Conservation (phyloP, 1,140 invertebrate genomes). For the Hylaeus anthracinus region DNA sequence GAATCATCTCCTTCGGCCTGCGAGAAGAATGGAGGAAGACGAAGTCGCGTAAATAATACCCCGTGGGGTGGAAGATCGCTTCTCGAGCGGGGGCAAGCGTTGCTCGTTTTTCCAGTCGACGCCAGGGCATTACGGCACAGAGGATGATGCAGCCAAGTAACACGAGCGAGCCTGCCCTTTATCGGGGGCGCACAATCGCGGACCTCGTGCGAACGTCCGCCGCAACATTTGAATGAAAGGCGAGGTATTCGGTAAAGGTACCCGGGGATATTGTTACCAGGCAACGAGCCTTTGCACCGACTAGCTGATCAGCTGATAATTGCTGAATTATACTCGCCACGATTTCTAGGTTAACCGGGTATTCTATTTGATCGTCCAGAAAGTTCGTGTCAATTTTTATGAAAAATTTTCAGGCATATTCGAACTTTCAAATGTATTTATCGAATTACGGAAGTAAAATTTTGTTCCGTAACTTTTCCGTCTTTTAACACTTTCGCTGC, state of each 20-base stretch:
- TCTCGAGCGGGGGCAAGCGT: constrained; percentile 8
- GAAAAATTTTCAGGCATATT: too few relatives aligned
- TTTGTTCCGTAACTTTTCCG: too few relatives aligned
- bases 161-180: constrained; percentile 20
- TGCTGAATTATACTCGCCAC: too few relatives aligned
- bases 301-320: too few relatives aligned
- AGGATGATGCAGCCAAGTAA: constrained; percentile 34
- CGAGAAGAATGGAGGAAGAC: constrained; percentile 41
- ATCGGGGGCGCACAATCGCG: constrained; percentile 10
- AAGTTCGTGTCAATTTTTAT: too few relatives aligned
- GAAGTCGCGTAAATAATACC: constrained; percentile 62
- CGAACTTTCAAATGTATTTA: too few relatives aligned
- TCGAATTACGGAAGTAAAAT: too few relatives aligned
- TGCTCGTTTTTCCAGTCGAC: constrained; percentile 48
- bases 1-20: constrained; percentile 57
- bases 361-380: too few relatives aligned
- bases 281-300: too few relatives aligned
- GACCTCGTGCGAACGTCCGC: constrained; percentile 11
- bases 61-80: constrained; percentile 58
- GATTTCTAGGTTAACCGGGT: too few relatives aligned
- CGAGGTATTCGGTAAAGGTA: neutral
- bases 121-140: constrained; percentile 24
- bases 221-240: neutral
- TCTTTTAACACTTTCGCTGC: too few relatives aligned
- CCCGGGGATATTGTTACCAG: neutral